Evolutionary conservation across 2,797 vertebrate genomes (phyloP), one percentile per base, ranked within the genome.

Genomic region (Psittacula echo): DNA sequence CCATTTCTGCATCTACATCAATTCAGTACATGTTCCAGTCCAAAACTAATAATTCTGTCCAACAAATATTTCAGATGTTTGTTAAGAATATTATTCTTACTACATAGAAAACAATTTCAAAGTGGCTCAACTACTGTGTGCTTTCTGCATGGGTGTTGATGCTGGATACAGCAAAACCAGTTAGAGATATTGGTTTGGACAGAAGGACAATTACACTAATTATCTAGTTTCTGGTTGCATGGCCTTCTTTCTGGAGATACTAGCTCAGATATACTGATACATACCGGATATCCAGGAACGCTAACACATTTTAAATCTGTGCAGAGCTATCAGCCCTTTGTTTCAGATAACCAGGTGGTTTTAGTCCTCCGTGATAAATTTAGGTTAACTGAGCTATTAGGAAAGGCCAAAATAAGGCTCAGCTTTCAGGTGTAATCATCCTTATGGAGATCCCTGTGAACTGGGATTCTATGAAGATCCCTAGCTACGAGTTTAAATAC

Each of bases 1-100:
- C 7, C 32, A 21, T 44, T 91, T 54, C 48, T 51, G n/a, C 23
- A 37, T 67, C 45, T 73, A n/a, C 50, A 58, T 53, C n/a, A 60
- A 47, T 70, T 90, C 58, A 54, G n/a, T 44, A 48, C 4, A 2
- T 45, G 4, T 90, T 88, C 44, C 42, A 84, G 58, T 50, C 53
- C 83, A 58, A 91, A 86, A 83, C 45, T 95, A 96, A 94, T 94
- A 93, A 95, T 97, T 90, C 73, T 90, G 85, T 91, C 80, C 85
- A 97, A 95, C 68, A 90, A 93, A 93, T 87, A 85, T 47, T 94
- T 89, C 80, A 80, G 53, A 94, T 90, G 39, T 30, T 90, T 94
- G 80, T 89, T 78, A 76, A 92, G 47, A 97, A 95, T 66, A 79
- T 79, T 64, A 58, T 94, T 95, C 67, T 86, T 79, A 89, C 44